phyloP scores from a whole-genome alignment of 2,888 invertebrate genomes.

The Harpalus rufipes region DNA sequence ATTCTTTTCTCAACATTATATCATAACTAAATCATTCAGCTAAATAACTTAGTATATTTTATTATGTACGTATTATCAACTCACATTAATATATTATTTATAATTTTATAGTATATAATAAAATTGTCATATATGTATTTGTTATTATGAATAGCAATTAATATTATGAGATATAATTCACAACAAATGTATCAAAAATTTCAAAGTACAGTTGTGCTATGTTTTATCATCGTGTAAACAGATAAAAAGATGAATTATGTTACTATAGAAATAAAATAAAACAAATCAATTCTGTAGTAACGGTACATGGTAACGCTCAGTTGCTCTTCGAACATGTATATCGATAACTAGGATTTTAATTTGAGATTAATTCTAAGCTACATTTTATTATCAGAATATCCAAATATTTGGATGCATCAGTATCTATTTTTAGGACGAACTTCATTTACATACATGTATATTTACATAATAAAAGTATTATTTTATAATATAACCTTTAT shows the following conservation, averaged over 20 bases:
- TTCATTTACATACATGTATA: slow-evolving; percentile 12
- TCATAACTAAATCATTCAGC: not conserved
- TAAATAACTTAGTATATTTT: not conserved
- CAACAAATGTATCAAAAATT: slow-evolving; percentile 13
- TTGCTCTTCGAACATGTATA: slow-evolving; percentile 7
- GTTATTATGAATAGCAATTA: not conserved
- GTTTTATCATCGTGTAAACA: slow-evolving; percentile 5
- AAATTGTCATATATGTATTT: not conserved
- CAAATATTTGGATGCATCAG: slow-evolving; percentile 4
- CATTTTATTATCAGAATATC: slow-evolving; percentile 7
- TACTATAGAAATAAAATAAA: slow-evolving; percentile 20
- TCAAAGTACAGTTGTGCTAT: slow-evolving; percentile 15
- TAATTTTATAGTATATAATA: slow-evolving; percentile 6
- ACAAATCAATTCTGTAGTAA: slow-evolving; percentile 19
- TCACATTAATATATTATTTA: not conserved
- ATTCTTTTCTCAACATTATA: not conserved
- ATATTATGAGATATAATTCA: slow-evolving; percentile 7
- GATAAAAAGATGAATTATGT: slow-evolving; percentile 16
- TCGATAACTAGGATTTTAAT: not conserved
- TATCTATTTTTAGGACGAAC: slow-evolving; percentile 11
- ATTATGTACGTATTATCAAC: not conserved
- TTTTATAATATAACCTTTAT: not conserved
- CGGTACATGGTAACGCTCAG: slow-evolving; percentile 19
- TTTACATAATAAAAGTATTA: slow-evolving; percentile 4
- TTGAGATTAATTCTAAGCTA: not conserved